Evolutionary conservation across 2,888 invertebrate species (phyloP).

Genomic region (Sminthurinus aureus): DNA sequence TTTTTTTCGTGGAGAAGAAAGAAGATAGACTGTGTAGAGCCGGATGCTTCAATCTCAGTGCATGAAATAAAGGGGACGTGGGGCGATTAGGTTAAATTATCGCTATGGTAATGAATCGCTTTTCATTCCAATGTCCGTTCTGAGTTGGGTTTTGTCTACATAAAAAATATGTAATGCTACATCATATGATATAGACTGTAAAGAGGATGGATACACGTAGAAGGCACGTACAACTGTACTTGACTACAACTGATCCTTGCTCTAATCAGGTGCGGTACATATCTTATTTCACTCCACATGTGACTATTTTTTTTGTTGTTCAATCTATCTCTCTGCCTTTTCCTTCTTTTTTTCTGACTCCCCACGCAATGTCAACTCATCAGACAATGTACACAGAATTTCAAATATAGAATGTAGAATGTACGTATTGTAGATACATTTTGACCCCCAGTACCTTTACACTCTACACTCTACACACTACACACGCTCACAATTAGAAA

Average conservation of each 20-base stretch:
- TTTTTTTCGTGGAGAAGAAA: slow-evolving; percentile 45
- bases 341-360: neutral
- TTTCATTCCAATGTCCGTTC: slow-evolving; percentile 47
- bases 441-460: too few relatives aligned
- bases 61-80: slow-evolving; percentile 43
- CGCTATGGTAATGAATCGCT: slow-evolving; percentile 52
- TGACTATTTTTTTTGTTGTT: slow-evolving; percentile 29
- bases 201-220: too few relatives aligned
- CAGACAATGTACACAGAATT: neutral
- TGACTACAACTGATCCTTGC: neutral
- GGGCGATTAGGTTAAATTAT: slow-evolving; percentile 45
- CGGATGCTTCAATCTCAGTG: slow-evolving; percentile 52
- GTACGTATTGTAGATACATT: too few relatives aligned
- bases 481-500: too few relatives aligned
- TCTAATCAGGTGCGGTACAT: slow-evolving; percentile 41
- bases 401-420: neutral
- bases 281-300: slow-evolving; percentile 41
- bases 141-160: slow-evolving; percentile 24
- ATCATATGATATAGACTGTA: too few relatives aligned
- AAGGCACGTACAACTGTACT: too few relatives aligned
- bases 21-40: slow-evolving; percentile 37
- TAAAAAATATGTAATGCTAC: too few relatives aligned
- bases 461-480: neutral
- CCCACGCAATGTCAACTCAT: slow-evolving; percentile 19
- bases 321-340: slow-evolving; percentile 23